A percentile compares a stretch with the other conserved stretches of the same genome.
These are phyloP conservation scores for Ceyx margarethae DNA, from an alignment of 2,113 vertebrate genomes.

Conservation along the genomic window DNA sequence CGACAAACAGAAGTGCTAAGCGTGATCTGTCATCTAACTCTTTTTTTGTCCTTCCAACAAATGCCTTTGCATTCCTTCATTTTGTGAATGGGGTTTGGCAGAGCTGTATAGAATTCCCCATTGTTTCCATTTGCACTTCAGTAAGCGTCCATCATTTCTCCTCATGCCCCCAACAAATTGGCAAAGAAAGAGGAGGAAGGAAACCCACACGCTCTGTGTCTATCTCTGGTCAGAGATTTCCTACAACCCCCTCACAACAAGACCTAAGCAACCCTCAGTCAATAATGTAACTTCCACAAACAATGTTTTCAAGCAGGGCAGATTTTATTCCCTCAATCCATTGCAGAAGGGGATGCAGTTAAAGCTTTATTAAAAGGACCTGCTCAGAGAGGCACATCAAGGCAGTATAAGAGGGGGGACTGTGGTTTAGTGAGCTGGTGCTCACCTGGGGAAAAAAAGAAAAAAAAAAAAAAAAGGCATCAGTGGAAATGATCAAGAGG, in stretches of 20 bases:
- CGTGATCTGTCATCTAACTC: conserved; percentile 10
- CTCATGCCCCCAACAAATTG: background rate
- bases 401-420: background rate
- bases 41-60: conserved; percentile 53
- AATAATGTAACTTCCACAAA: background rate
- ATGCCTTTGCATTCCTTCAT: background rate
- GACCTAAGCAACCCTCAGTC: background rate
- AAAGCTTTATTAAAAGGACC: background rate
- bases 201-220: background rate
- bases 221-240: background rate
- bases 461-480: background rate
- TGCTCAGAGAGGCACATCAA: rapidly evolving
- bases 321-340: background rate
- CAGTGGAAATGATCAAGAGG: background rate
- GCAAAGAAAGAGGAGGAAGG: background rate
- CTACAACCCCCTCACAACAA: background rate
- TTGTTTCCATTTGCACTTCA: conserved; percentile 28
- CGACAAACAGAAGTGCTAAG: conserved; percentile 4
- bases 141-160: background rate
- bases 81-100: conserved; percentile 49
- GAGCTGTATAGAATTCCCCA: background rate
- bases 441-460: background rate
- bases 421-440: background rate
- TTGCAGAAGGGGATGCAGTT: background rate
- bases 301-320: background rate